These are phyloP conservation scores for Melanotaenia nigrans DNA, from an alignment of 2,797 vertebrate species.

Conservation along the genomic window DNA sequence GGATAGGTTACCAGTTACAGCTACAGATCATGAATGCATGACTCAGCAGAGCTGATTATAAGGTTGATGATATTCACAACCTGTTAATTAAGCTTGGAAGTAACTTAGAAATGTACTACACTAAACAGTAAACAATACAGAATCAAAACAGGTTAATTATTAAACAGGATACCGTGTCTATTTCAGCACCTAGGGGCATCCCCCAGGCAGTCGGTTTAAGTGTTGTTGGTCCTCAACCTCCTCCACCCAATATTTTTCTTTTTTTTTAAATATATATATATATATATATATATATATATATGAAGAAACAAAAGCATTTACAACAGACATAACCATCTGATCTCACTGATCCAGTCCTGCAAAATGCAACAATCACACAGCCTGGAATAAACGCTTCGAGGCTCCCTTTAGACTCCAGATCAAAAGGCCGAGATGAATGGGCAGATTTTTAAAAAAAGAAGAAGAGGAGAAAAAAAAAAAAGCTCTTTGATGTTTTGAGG, in stretches of 20 bases:
- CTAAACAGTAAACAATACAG: no score
- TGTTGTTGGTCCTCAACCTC: no score
- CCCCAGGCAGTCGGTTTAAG: no score
- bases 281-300: neutral
- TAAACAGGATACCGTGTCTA: no score
- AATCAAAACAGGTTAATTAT: no score
- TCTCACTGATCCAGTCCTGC: conserved; percentile 50
- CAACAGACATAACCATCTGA: neutral
- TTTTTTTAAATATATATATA: neutral
- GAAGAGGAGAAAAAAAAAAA: conserved; percentile 6
- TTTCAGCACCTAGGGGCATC: no score
- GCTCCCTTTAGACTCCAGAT: conserved; percentile 42
- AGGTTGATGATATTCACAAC: neutral
- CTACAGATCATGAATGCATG: no score
- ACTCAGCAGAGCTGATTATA: neutral
- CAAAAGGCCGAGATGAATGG: conserved; percentile 42
- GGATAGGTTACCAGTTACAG: no score
- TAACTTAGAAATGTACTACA: no score
- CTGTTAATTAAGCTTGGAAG: neutral
- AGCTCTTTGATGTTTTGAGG: conserved; percentile 37
- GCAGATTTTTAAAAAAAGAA: conserved; percentile 15
- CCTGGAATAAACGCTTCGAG: conserved; percentile 10
- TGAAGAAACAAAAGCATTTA: neutral
- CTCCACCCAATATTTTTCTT: neutral
- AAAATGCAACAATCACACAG: conserved; percentile 30